phyloP scores from a whole-genome alignment of 2,113 vertebrate species.

The Lepus europaeus region DNA sequence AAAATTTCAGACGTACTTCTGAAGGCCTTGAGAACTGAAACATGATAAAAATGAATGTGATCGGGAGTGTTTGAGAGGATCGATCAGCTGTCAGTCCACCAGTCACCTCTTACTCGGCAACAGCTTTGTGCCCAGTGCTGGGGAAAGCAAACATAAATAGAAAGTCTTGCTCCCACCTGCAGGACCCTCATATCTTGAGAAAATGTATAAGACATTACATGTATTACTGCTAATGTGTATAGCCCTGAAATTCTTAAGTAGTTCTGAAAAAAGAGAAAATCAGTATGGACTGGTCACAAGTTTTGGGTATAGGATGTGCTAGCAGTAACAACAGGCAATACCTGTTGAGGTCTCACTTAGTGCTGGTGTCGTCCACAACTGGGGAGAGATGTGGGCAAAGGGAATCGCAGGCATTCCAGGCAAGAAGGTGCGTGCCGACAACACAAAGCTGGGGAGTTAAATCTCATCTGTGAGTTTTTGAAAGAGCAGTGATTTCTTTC shows the following conservation, averaged over 20 bases:
- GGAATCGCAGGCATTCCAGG: background rate
- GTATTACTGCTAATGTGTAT: constrained; percentile 12
- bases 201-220: background rate
- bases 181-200: constrained; percentile 25
- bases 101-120: constrained; percentile 27
- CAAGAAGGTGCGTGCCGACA: background rate
- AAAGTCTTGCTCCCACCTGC: background rate
- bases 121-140: background rate
- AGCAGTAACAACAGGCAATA: constrained; percentile 18
- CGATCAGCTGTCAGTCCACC: background rate
- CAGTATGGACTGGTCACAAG: background rate
- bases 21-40: background rate
- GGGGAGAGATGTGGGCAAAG: background rate
- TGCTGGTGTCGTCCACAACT: background rate
- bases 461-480: constrained; percentile 2
- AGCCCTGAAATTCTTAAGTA: constrained; percentile 42
- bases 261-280: constrained; percentile 60
- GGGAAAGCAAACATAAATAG: constrained; percentile 13
- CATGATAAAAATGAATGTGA: constrained; percentile 39
- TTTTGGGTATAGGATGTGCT: constrained; percentile 4
- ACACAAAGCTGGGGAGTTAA: background rate
- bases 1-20: constrained; percentile 42
- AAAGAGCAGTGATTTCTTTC: constrained; percentile 11
- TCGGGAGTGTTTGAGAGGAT: constrained; percentile 39
- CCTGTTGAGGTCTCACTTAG: background rate